These are phyloP conservation scores for Folsomia candida DNA, from an alignment of 2,888 invertebrate species.

Conservation along the genomic window DNA sequence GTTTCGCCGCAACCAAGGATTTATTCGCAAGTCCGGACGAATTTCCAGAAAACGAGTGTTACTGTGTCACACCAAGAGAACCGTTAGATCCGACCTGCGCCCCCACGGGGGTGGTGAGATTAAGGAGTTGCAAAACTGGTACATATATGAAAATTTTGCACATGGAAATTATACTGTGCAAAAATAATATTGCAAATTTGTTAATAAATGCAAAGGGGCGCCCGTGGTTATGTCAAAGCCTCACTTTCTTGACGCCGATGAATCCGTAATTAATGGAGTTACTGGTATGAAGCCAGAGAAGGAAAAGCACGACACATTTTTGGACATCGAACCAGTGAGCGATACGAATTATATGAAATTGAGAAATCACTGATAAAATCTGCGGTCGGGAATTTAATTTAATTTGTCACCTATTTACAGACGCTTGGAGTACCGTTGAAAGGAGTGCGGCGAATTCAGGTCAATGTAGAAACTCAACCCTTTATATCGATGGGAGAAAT, in stretches of 20 bases:
- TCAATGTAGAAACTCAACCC: neutral
- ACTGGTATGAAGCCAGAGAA: constrained; percentile 69
- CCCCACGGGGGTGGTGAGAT: constrained; percentile 27
- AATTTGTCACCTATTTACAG: neutral
- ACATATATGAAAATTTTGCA: too few species aligned
- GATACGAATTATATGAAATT: neutral
- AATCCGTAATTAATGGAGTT: constrained; percentile 60
- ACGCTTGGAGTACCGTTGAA: neutral
- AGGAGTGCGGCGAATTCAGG: neutral
- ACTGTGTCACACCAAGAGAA: neutral
- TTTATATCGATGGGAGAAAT: constrained; percentile 48
- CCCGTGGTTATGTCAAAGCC: constrained; percentile 85
- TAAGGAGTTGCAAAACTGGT: constrained; percentile 31
- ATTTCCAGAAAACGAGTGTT: neutral
- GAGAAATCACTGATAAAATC: neutral
- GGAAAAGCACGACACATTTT: constrained; percentile 70
- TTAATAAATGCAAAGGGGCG: too few species aligned
- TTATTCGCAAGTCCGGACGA: neutral
- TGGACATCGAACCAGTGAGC: constrained; percentile 80
- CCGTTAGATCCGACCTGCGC: neutral
- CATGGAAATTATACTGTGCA: too few species aligned
- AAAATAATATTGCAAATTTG: too few species aligned
- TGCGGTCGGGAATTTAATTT: neutral
- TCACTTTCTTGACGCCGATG: constrained; percentile 73
- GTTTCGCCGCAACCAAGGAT: neutral